These are phyloP conservation scores for Cyclina sinensis DNA, from an alignment of 1,140 invertebrate genomes.

Conservation along the genomic window DNA sequence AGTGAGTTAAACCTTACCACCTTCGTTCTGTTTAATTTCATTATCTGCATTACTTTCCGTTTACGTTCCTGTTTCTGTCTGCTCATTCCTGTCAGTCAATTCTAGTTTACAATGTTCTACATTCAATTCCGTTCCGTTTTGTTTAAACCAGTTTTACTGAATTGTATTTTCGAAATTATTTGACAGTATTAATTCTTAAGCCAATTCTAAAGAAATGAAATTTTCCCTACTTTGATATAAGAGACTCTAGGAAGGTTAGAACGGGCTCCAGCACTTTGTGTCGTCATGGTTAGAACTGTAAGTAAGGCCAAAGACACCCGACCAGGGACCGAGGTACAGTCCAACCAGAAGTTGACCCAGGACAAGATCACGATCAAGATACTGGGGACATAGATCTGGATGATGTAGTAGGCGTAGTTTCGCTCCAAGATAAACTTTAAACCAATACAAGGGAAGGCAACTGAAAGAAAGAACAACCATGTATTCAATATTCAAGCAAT, in stretches of 20 bases:
- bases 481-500: too few species aligned
- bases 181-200: too few species aligned
- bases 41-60: neutral
- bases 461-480: constrained; percentile 63
- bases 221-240: constrained; percentile 86
- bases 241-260: constrained; percentile 85
- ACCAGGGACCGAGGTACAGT: constrained; percentile 77
- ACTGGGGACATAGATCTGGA: constrained; percentile 97
- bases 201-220: too few species aligned
- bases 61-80: too few species aligned
- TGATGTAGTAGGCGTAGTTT: constrained; percentile 96
- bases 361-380: constrained; percentile 97
- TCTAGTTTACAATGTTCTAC: too few species aligned
- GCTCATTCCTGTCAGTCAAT: too few species aligned
- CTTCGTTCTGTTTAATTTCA: neutral
- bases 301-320: constrained; percentile 78
- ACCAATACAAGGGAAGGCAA: constrained; percentile 87
- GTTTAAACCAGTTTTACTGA: too few species aligned
- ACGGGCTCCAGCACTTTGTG: constrained; percentile 79
- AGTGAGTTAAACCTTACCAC: neutral
- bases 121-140: too few species aligned
- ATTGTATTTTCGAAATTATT: too few species aligned
- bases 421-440: constrained; percentile 95
- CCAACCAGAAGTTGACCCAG: constrained; percentile 91
- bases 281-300: constrained; percentile 85